phyloP scores from a whole-genome alignment of 30 jellyfish, hydroid and myxozoan species.

The Aurelia coerulea region DNA sequence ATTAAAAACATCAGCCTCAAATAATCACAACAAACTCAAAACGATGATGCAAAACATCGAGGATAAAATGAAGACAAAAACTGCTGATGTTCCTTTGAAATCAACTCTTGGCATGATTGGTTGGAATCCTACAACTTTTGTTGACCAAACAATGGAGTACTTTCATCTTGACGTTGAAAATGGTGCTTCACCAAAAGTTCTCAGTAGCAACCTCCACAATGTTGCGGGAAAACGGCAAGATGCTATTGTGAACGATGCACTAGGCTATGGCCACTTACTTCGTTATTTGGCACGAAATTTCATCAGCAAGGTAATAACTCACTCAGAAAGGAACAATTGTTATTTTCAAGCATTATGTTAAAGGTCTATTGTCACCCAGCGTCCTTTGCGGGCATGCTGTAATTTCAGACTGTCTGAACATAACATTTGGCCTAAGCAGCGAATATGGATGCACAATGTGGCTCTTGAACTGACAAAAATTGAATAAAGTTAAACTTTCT shows the following conservation, averaged over 20 bases:
- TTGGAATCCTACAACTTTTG: slow-evolving; percentile 54
- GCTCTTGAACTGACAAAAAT: background rate
- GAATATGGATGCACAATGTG: background rate
- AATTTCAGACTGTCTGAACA: background rate
- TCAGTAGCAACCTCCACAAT: slow-evolving; percentile 12
- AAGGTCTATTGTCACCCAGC: too few relatives aligned
- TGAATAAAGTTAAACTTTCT: too few relatives aligned
- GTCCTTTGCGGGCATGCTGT: background rate
- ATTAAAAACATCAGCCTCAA: background rate
- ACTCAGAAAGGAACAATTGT: too few relatives aligned
- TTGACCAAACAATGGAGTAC: slow-evolving; percentile 70
- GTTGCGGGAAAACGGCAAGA: slow-evolving; percentile 68
- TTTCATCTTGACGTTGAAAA: slow-evolving; percentile 63
- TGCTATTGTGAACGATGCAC: slow-evolving; percentile 56
- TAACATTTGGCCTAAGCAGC: background rate
- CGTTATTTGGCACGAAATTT: slow-evolving; percentile 50
- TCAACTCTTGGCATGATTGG: slow-evolving; percentile 75
- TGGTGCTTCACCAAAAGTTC: slow-evolving; percentile 72
- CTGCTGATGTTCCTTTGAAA: slow-evolving; percentile 52
- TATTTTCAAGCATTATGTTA: too few relatives aligned
- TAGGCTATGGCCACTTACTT: slow-evolving; percentile 56
- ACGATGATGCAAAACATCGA: background rate
- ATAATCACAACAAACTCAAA: slow-evolving; percentile 5
- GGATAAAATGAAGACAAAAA: background rate
- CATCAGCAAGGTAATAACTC: slow-evolving; percentile 8